Evolutionary conservation across 1,140 invertebrate species (phyloP), one percentile per base, ranked within the genome.

Genomic region (Pristionchus pacificus): DNA sequence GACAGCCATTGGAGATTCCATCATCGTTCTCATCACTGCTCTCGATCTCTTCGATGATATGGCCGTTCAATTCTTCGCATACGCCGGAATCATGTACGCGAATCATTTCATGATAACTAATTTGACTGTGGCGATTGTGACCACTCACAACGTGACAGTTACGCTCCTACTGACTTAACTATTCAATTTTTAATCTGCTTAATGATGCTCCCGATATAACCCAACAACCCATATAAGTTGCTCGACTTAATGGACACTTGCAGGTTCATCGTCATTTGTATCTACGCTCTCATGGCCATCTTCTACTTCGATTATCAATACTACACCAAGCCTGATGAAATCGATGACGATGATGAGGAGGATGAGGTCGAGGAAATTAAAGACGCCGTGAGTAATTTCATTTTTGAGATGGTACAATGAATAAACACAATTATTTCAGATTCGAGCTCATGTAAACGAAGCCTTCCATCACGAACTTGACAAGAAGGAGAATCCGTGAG

Each of bases 1-100:
- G 0, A 91, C 91, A 6, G 92, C 94, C 0, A 88, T 93, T 79
- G 95, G 95, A 27, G 95, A 97, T 85, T 84, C 95, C 2, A 89
- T 97, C 65, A 91, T 93, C 6, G 89, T 96, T 1, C 88, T 96
- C 28, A 88, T 97, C 38, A 90, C 93, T 6, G 90, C 91, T 84
- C 84, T 88, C 3, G 85, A 86, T 27, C 81, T 88, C 28, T 89
- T 91, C 77, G 76, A 88, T 1, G 85, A 87, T 74, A 89, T 89
- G 86, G 90, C 74, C 2, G 72, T 30, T 29, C 57, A 77, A 59
- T 77, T 74, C 60, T 74, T 77, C 24, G 68, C 28, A 14, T 74
- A 75, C 55, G 49, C 71, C 1, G 49, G 32, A 63, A 2, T 58
- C 3, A 73, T 74, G 66, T 13, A 2, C 27, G 30, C 1, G 14